Evolutionary conservation across 2,113 vertebrate genomes (phyloP).

Genomic region (Apteryx owenii): DNA sequence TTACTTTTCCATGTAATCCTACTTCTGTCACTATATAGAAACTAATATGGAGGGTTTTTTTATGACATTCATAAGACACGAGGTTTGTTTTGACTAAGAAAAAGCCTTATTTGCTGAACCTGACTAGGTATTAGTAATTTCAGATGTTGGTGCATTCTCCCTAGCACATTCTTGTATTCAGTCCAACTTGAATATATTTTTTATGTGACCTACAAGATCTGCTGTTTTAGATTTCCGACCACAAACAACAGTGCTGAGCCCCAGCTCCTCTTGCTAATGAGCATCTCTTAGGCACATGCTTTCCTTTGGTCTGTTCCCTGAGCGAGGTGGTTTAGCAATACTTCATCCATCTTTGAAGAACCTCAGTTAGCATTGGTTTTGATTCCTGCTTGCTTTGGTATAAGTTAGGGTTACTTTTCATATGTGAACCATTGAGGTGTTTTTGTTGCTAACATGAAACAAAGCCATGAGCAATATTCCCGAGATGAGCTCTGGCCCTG

Average conservation of each 20-base stretch:
- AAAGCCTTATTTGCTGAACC: background rate
- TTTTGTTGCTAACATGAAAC: background rate
- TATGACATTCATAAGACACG: background rate
- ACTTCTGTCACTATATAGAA: background rate
- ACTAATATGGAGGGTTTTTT: background rate
- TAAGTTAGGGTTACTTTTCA: background rate
- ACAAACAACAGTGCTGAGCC: background rate
- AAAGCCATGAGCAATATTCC: background rate
- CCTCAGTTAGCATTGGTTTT: background rate
- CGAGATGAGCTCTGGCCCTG: background rate
- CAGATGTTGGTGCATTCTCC: background rate
- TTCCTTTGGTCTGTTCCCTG: background rate
- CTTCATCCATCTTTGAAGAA: background rate
- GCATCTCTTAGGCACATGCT: background rate
- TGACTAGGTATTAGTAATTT: background rate
- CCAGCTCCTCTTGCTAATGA: background rate
- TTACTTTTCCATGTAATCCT: constrained; percentile 4
- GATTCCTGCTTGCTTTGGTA: background rate
- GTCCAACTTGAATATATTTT: constrained; percentile 2
- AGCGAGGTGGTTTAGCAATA: background rate
- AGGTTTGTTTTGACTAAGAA: background rate
- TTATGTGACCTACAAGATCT: background rate
- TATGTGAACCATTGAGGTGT: background rate
- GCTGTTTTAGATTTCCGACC: background rate
- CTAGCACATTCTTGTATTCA: background rate